Evolutionary conservation across 2,113 vertebrate species (phyloP), one percentile per base, ranked within the genome.

Genomic region (Picathartes gymnocephalus): DNA sequence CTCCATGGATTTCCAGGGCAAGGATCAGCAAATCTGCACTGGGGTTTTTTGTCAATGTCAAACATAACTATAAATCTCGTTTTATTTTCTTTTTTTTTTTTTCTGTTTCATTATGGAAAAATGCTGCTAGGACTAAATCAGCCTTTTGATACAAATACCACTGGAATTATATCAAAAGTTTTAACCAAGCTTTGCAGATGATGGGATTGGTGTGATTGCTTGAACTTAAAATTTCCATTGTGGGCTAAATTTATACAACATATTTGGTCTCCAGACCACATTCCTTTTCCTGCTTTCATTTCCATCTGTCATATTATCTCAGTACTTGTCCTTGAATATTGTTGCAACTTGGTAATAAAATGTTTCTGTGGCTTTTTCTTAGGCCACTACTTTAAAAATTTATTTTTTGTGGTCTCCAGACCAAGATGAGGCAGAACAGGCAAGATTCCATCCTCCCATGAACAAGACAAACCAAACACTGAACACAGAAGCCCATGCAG

Each of bases 401-500:
- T 23, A 5, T 10, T 58, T 73, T 93, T 77, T 81, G 58, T 82
- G 44, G 50, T 93, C 65, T 71, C 24, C 35, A 72, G 44, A 45
- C 57, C 77, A 91, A 25, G 23, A 53, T 8, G 47, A 79, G 42
- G 42, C 60, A 80, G 87, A 91, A 72, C 44, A 74, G 48, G 60
- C 51, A 84, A 79, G 39, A 81, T 33, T 66, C 64, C 57, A 28
- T 8, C 10, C 28, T 84, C 60, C 74, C 65, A 64, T 4, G 15
- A 88, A 62, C 19, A 44, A 65, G 80, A 50, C 66, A 97, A 96
- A 85, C 81, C 95, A 97, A 95, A 95, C 91, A 73, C 42, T 80
- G 82, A 86, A 39, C 76, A 61, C 70, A 84, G 92, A 88, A 95
- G 87, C 74, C 95, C 76, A 85, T 4, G 22, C n/a, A 95, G 72